These are phyloP conservation scores for Plebejus melissa DNA, from an alignment of 2,888 invertebrate species.

Conservation along the genomic window DNA sequence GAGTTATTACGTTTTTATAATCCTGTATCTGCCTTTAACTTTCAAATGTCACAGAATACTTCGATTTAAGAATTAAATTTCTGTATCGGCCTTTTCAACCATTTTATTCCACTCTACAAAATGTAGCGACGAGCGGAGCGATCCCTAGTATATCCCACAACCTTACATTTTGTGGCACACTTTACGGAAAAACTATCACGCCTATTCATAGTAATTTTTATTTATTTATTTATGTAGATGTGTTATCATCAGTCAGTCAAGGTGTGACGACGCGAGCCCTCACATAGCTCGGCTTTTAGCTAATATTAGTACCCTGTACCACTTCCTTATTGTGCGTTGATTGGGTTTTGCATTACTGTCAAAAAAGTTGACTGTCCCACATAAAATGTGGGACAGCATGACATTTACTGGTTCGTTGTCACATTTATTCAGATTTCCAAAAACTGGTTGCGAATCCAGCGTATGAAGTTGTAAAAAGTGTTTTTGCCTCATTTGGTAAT, in stretches of 20 bases:
- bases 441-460: background rate
- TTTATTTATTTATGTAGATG: no score
- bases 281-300: no score
- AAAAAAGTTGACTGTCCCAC: background rate
- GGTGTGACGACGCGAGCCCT: no score
- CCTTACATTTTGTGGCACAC: no score
- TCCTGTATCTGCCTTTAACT: background rate
- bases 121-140: no score
- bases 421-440: background rate
- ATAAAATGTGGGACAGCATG: background rate
- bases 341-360: background rate
- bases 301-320: background rate
- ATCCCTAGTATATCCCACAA: no score
- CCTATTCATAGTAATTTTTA: no score
- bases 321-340: background rate
- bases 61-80: no score
- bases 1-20: background rate
- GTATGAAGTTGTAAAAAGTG: constrained; percentile 32
- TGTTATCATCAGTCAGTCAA: no score
- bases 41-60: background rate
- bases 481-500: constrained; percentile 33
- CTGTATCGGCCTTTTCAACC: no score
- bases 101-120: no score
- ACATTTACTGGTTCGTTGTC: background rate
- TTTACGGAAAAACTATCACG: no score